A percentile compares a stretch with the other conserved stretches of the same genome.
Evolutionary conservation across 2,113 vertebrate genomes (phyloP).

Genomic region (Murina feae): DNA sequence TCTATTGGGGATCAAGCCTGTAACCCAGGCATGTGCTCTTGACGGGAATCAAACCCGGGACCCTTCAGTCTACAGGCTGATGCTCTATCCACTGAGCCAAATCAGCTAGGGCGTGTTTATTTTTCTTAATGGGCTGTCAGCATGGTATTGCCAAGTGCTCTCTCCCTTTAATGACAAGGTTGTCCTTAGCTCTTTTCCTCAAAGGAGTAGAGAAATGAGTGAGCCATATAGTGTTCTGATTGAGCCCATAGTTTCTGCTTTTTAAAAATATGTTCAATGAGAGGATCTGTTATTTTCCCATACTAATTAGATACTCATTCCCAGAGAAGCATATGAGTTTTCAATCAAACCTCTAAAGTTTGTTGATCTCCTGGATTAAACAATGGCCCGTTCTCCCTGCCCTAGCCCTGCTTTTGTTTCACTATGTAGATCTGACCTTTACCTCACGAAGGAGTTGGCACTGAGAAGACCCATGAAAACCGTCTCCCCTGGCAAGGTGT

Average conservation of each 20-base stretch:
- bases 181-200: constrained; percentile 38
- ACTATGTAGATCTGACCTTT: constrained; percentile 60
- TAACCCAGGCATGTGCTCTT: too few relatives aligned
- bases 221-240: background rate
- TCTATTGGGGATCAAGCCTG: too few relatives aligned
- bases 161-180: background rate
- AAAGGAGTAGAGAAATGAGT: background rate
- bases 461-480: background rate
- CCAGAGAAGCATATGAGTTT: constrained; percentile 34
- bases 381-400: background rate
- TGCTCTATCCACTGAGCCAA: too few relatives aligned
- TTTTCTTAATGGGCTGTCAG: background rate
- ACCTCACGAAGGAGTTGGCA: constrained; percentile 38
- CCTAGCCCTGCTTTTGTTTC: constrained; percentile 18
- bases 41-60: too few relatives aligned
- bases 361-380: constrained; percentile 31
- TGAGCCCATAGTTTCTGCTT: constrained; percentile 53
- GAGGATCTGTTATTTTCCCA: constrained; percentile 37
- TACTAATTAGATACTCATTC: constrained; percentile 53
- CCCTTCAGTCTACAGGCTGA: too few relatives aligned
- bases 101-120: background rate
- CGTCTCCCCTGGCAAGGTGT: background rate
- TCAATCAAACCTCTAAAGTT: constrained; percentile 36
- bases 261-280: constrained; percentile 69
- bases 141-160: background rate